Conservation (phyloP, 1,140 invertebrate genomes). For the Pentalonia nigronervosa region DNA sequence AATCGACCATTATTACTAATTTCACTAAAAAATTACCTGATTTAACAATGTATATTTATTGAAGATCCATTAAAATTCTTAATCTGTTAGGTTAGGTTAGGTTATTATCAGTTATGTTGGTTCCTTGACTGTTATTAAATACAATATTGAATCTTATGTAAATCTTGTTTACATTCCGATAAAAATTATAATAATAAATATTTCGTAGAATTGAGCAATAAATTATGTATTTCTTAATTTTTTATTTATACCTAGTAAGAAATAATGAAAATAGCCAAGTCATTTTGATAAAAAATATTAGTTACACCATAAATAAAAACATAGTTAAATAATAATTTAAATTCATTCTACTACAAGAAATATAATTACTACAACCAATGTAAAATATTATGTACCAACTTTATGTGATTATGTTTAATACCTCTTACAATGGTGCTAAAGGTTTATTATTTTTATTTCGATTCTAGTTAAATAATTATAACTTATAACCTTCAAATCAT, state of each 20-base stretch:
- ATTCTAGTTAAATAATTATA: neutral
- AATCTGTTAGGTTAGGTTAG: no score
- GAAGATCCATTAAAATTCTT: no score
- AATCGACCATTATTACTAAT: no score
- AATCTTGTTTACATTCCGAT: neutral
- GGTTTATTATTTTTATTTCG: neutral
- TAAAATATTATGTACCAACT: neutral
- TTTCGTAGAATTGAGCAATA: neutral
- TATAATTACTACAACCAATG: neutral
- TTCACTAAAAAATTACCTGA: no score
- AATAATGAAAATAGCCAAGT: neutral
- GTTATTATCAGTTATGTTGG: no score
- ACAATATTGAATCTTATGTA: no score
- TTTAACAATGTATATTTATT: no score
- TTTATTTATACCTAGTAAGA: neutral
- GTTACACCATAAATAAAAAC: neutral
- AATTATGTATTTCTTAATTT: neutral
- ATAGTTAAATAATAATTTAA: neutral
- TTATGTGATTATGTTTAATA: neutral
- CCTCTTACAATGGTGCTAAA: neutral
- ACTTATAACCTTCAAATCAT: neutral
- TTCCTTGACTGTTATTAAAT: neutral
- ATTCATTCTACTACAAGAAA: neutral
- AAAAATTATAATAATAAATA: neutral
- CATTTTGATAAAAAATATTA: slow-evolving; percentile 26